Percentiles rank a stretch among this genome's conserved stretches.
Evolutionary conservation across 2,888 invertebrate species (phyloP).

Genomic region (Coremacera marginata): DNA sequence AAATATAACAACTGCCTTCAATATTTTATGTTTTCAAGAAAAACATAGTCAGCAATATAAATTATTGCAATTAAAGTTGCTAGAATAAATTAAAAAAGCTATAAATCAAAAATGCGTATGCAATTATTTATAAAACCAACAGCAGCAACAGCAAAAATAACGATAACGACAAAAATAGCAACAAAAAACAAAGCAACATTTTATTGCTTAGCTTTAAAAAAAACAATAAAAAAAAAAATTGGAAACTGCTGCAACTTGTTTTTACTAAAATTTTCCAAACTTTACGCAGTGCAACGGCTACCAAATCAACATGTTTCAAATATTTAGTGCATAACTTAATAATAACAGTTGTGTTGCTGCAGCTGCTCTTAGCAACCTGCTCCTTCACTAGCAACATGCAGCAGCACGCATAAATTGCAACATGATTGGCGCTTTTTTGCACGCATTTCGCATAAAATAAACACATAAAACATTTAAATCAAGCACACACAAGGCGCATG

Average conservation of each 20-base stretch:
- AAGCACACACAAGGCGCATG: constrained; percentile 1
- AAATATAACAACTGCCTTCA: not conserved
- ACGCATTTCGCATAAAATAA: constrained; percentile 11
- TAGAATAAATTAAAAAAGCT: constrained; percentile 16
- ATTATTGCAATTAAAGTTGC: constrained; percentile 7
- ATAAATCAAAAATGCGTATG: not conserved
- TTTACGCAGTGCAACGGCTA: not conserved
- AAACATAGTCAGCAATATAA: not conserved
- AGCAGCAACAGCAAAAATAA: constrained; percentile 22
- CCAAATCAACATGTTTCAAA: constrained; percentile 24
- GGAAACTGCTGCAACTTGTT: not conserved
- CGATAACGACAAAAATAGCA: too few relatives aligned
- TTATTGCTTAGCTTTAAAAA: constrained; percentile 52
- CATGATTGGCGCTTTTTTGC: constrained; percentile 1
- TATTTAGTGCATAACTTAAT: constrained; percentile 16
- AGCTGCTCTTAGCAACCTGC: not conserved
- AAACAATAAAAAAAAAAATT: constrained; percentile 42
- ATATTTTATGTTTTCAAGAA: not conserved
- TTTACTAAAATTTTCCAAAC: not conserved
- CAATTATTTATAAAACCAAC: constrained; percentile 21
- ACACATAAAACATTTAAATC: constrained; percentile 10
- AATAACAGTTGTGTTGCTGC: not conserved
- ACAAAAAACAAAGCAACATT: too few relatives aligned
- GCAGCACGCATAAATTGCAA: constrained; percentile 6
- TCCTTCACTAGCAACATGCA: constrained; percentile 1